A percentile compares a stretch with the other conserved stretches of the same genome.
Conservation (phyloP, 2,113 vertebrate species). For the Hippoglossus stenolepis region DNA sequence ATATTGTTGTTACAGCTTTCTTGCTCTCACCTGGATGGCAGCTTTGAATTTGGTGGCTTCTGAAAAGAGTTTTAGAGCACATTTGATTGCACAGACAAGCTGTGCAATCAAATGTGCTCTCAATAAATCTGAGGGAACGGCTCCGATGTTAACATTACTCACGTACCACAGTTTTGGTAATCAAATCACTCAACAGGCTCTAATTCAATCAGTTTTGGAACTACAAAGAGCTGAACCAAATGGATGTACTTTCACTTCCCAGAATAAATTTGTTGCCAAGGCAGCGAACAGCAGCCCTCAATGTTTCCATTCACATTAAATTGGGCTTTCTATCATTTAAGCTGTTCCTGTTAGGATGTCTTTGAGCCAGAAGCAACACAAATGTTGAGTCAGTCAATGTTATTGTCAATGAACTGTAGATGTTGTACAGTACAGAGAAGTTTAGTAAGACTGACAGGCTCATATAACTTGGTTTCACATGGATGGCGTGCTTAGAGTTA, state of each 20-base stretch:
- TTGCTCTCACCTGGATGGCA: background rate
- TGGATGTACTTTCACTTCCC: slow-evolving; percentile 2
- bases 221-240: slow-evolving; percentile 1
- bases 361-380: background rate
- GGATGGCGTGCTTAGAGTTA: too few relatives aligned
- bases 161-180: background rate
- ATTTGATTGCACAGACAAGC: too few relatives aligned
- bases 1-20: background rate
- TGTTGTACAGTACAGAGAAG: too few relatives aligned
- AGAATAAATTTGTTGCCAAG: background rate
- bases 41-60: slow-evolving; percentile 1
- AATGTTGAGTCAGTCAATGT: background rate
- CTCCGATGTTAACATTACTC: background rate
- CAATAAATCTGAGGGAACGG: background rate
- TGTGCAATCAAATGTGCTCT: background rate
- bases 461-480: too few relatives aligned
- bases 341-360: background rate
- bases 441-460: too few relatives aligned
- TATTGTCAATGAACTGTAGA: too few relatives aligned
- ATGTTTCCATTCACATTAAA: background rate
- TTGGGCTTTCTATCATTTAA: background rate
- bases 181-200: slow-evolving; percentile 4
- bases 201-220: background rate
- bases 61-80: background rate
- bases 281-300: background rate